A percentile compares a stretch with the other conserved stretches of the same genome.
phyloP scores from a whole-genome alignment of 1,140 invertebrate species.

The Hesperophylax magnus region DNA sequence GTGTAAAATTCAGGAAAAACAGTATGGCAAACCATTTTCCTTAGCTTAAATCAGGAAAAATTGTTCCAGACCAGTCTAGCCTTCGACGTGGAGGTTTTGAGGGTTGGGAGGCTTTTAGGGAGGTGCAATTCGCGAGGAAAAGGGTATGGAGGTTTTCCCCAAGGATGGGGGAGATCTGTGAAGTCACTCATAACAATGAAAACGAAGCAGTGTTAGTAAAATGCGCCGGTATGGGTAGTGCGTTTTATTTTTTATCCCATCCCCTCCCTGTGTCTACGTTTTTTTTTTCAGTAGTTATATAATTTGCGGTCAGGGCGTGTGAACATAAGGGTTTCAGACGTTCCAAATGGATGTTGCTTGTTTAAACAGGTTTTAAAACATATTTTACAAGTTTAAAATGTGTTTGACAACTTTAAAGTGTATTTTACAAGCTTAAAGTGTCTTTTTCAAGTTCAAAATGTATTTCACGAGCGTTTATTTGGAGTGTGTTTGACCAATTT shows the following conservation, averaged over 20 bases:
- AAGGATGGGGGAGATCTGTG: conserved; percentile 21
- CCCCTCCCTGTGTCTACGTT: background rate
- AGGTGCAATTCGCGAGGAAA: conserved; percentile 23
- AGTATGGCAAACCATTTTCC: conserved; percentile 39
- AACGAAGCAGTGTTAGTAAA: background rate
- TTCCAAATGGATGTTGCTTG: too few relatives aligned
- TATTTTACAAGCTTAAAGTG: too few relatives aligned
- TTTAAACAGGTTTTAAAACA: too few relatives aligned
- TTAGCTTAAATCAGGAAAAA: conserved; percentile 56
- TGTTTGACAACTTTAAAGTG: too few relatives aligned
- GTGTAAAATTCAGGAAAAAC: conserved; percentile 31
- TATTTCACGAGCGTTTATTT: too few relatives aligned
- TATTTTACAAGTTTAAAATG: too few relatives aligned
- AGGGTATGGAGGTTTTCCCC: conserved; percentile 2
- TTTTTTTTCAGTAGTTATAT: conserved; percentile 7
- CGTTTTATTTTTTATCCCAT: conserved; percentile 5
- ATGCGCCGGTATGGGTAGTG: background rate
- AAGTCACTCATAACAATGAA: conserved; percentile 48
- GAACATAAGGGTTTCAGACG: too few relatives aligned
- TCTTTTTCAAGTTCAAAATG: too few relatives aligned
- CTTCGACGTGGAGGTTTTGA: background rate
- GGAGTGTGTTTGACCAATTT: too few relatives aligned
- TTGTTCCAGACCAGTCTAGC: conserved; percentile 46
- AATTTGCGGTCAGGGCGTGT: background rate
- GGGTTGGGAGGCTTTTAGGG: conserved; percentile 4